Percentiles rank a stretch among this genome's conserved stretches.
Conservation (phyloP, 1,140 invertebrate species). For the Dendroctonus ponderosae region DNA sequence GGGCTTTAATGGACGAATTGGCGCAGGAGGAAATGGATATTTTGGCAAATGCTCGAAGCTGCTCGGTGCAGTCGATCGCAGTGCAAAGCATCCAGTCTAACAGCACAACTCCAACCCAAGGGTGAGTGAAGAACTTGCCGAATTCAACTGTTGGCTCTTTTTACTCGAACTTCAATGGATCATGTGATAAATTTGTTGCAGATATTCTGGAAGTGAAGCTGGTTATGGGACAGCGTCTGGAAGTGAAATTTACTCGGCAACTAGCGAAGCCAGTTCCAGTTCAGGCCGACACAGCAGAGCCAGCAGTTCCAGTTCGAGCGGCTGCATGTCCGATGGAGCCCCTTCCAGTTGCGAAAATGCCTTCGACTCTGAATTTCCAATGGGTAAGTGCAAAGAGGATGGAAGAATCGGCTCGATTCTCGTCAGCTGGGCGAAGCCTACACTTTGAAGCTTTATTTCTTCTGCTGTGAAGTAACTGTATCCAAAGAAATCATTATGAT, state of each 20-base stretch:
- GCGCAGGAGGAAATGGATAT: constrained; percentile 81
- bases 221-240: constrained; percentile 49
- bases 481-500: constrained; percentile 9
- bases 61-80: constrained; percentile 67
- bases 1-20: constrained; percentile 72
- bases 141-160: neutral
- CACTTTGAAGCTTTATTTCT: too few species aligned
- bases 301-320: constrained; percentile 76
- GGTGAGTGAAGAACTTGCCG: constrained; percentile 44
- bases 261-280: constrained; percentile 46
- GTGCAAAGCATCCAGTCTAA: constrained; percentile 47
- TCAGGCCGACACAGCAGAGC: constrained; percentile 62
- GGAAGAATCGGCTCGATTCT: neutral
- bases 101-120: constrained; percentile 48
- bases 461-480: neutral
- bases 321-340: constrained; percentile 73
- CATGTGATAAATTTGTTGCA: constrained; percentile 4
- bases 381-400: constrained; percentile 51
- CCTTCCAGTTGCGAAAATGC: constrained; percentile 69
- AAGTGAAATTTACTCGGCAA: constrained; percentile 47
- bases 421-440: neutral
- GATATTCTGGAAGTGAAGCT: constrained; percentile 46
- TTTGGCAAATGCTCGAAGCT: constrained; percentile 72
- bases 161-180: too few species aligned
- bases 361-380: constrained; percentile 75